These are phyloP conservation scores for Oriolus oriolus DNA, from an alignment of 2,113 vertebrate genomes.

Conservation along the genomic window DNA sequence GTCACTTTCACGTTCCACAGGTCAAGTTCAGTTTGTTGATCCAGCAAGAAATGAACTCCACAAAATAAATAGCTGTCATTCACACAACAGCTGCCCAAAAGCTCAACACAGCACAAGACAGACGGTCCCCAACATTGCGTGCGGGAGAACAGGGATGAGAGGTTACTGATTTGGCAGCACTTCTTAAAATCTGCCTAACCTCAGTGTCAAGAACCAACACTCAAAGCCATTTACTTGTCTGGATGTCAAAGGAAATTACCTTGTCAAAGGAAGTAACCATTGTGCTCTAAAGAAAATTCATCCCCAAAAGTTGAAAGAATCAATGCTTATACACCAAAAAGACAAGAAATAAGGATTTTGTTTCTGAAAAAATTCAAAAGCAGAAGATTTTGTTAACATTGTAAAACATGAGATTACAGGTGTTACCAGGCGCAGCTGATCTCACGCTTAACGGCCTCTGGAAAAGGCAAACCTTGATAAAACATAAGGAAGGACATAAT, in stretches of 20 bases:
- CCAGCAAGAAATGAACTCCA: not conserved
- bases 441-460: not conserved
- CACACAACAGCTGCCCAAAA: not conserved
- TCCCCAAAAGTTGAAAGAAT: not conserved
- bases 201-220: not conserved
- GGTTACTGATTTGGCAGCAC: not conserved
- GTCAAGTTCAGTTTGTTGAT: not conserved
- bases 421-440: not conserved
- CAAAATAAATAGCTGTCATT: not conserved
- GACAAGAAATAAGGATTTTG: not conserved
- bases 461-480: not conserved
- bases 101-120: not conserved
- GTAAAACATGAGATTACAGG: not conserved
- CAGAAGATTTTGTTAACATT: not conserved
- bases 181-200: not conserved
- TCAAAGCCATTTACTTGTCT: not conserved
- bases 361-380: not conserved
- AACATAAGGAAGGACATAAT: not conserved
- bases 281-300: not conserved
- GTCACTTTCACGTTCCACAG: rapidly evolving
- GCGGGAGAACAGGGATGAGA: not conserved
- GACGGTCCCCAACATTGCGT: rapidly evolving
- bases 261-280: not conserved
- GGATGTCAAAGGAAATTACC: not conserved
- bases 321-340: not conserved